A percentile compares a stretch with the other conserved stretches of the same genome.
Evolutionary conservation across 2,113 vertebrate species (phyloP).

Genomic region (Apteryx mantelli): DNA sequence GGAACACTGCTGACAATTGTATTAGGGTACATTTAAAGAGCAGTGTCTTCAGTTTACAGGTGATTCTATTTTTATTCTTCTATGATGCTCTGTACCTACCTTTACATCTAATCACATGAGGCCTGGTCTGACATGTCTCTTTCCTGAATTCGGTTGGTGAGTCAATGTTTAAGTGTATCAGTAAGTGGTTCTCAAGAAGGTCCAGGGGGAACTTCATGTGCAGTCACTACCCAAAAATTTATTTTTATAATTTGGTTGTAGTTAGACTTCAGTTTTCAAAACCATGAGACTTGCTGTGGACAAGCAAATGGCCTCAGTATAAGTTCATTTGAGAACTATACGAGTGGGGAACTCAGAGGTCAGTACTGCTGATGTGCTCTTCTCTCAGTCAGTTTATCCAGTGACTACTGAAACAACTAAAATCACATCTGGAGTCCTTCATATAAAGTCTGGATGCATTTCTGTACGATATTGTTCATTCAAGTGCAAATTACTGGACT

Average conservation of each 20-base stretch:
- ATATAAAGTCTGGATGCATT: background rate
- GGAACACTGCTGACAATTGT: background rate
- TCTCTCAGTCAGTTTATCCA: background rate
- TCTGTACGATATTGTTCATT: background rate
- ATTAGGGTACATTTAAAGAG: background rate
- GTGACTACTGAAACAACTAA: background rate
- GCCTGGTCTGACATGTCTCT: too few relatives aligned
- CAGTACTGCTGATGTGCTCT: fast-evolving
- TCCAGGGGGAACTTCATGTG: too few relatives aligned
- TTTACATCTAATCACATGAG: too few relatives aligned
- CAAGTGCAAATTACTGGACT: background rate
- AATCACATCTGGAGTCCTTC: background rate
- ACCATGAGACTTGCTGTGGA: background rate
- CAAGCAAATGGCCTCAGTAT: background rate
- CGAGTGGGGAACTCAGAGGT: background rate
- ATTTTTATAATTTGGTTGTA: background rate
- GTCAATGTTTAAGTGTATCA: too few relatives aligned
- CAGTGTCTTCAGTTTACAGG: background rate
- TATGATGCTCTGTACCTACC: too few relatives aligned
- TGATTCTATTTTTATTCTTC: background rate
- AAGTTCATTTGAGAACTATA: background rate
- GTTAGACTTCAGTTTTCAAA: background rate
- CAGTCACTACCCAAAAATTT: background rate
- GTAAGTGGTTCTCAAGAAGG: too few relatives aligned
- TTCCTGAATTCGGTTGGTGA: too few relatives aligned